Base-by-base conservation (phyloP, 2,888 invertebrate species). In the Acleris emargana region DNA sequence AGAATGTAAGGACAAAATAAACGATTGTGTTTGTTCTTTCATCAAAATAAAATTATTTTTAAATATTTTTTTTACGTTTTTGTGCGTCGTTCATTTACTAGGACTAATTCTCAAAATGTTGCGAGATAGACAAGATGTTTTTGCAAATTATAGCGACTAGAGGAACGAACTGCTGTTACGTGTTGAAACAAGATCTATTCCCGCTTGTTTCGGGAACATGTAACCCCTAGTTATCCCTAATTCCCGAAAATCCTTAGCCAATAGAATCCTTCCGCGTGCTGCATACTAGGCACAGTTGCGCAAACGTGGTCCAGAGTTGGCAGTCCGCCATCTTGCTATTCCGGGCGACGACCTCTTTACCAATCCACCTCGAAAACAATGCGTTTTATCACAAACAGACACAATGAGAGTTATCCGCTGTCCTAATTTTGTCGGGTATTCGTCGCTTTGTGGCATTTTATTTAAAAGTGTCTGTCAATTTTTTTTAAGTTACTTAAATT, bases 271-370 rank as follows among this genome's bases (percentile, higher is more conserved):
- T 57, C 45, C 53, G 51, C 25, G n/a, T 16, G 43, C 55, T 55
- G 45, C 45, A 45, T 45, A 17, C 38, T 38, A 11, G 22, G 38
- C 22, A 57, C 57, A 43, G 42, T 57, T 57, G 45, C 57, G 57
- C 43, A 54, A 54, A 54, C 54, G 17, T 45, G 55, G 47, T 49
- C 49, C 58, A 47, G 49, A 16, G 47, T 20, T 58, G 58, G 58
- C 58, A 58, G 5, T 0, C 32, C 18, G 49, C 58, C 58, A 58
- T 58, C 20, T 58, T 58, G 32, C 58, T 58, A 58, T 58, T 58
- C 58, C 58, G 58, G 58, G 58, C 49, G 58, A 22, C 25, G 58
- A 58, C 58, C 58, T 58, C 58, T 22, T 58, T 58, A 58, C 32
- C 38, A 38, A 38, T 38, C 38, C 38, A 38, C 38, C 49, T 49